phyloP scores from a whole-genome alignment of 2,888 invertebrate species.

The Leucophenga maculata region DNA sequence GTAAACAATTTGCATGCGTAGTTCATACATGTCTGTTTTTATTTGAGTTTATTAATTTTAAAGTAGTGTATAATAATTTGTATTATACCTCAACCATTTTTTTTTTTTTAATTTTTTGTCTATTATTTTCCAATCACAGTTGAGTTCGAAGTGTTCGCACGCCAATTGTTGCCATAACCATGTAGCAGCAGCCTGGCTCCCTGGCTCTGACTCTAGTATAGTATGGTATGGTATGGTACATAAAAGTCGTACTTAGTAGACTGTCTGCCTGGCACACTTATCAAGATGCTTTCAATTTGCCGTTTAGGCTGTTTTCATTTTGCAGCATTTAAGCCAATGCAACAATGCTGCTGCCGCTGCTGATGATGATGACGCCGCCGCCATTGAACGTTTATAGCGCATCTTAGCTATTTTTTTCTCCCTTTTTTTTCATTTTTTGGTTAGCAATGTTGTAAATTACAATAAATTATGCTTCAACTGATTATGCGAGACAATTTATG shows the following conservation, averaged over 20 bases:
- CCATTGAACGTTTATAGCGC: background rate
- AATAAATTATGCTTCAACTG: slow-evolving; percentile 65
- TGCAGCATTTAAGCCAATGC: slow-evolving; percentile 57
- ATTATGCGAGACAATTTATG: slow-evolving; percentile 64
- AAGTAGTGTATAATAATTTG: background rate
- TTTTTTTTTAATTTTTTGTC: background rate
- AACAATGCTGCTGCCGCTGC: background rate
- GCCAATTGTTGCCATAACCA: slow-evolving; percentile 39
- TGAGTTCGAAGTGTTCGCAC: slow-evolving; percentile 52
- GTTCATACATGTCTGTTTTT: no score
- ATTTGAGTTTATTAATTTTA: no score
- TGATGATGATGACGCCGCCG: background rate
- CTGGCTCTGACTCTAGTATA: background rate
- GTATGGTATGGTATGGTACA: no score
- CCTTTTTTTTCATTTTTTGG: slow-evolving; percentile 33
- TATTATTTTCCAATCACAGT: background rate
- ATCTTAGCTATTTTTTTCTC: background rate
- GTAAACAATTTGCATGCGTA: no score
- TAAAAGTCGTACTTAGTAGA: background rate
- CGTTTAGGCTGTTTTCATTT: slow-evolving; percentile 63
- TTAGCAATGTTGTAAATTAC: slow-evolving; percentile 62
- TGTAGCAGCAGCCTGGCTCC: no score
- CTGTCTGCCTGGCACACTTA: slow-evolving; percentile 41
- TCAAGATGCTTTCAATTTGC: slow-evolving; percentile 65
- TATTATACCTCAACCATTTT: background rate